phyloP scores from a whole-genome alignment of 2,888 invertebrate species.

The Margaritifera margaritifera region DNA sequence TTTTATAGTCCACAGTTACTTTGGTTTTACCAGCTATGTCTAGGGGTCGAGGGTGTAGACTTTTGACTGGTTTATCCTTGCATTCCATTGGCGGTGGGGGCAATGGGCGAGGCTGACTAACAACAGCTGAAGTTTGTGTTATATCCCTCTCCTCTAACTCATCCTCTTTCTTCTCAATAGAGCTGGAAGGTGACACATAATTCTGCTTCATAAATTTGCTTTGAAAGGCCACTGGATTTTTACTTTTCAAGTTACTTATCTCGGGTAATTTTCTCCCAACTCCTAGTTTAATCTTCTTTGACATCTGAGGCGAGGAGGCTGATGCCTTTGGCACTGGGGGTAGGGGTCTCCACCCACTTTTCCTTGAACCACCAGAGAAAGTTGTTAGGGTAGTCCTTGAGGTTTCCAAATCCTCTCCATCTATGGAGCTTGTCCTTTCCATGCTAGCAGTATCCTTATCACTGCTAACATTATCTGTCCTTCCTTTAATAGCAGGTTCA shows the following conservation, averaged over 20 bases:
- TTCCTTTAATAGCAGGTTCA: too few species aligned
- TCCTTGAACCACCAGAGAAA: too few species aligned
- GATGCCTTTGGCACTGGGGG: constrained; percentile 44
- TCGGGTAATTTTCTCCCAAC: constrained; percentile 45
- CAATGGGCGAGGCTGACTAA: constrained; percentile 31
- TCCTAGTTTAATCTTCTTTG: constrained; percentile 32
- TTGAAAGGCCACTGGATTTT: constrained; percentile 41
- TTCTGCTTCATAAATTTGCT: constrained; percentile 53
- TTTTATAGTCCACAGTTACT: constrained; percentile 54
- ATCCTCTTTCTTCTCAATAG: background rate
- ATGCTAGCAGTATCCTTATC: background rate
- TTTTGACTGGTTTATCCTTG: background rate
- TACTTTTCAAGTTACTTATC: constrained; percentile 30
- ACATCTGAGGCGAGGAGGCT: constrained; percentile 30
- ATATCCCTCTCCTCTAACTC: constrained; percentile 9
- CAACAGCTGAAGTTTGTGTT: constrained; percentile 15
- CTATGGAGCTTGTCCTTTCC: background rate
- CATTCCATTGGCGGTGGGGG: constrained; percentile 19
- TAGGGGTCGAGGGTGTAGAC: constrained; percentile 8
- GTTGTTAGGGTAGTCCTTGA: background rate
- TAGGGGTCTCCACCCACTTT: constrained; percentile 37
- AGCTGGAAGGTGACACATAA: constrained; percentile 2
- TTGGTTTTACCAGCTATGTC: constrained; percentile 33
- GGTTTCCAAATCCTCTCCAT: background rate
- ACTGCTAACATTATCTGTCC: constrained; percentile 5